Evolutionary conservation across 2,888 invertebrate species (phyloP), one percentile per base, ranked within the genome.

Genomic region (Parnassius smintheus): DNA sequence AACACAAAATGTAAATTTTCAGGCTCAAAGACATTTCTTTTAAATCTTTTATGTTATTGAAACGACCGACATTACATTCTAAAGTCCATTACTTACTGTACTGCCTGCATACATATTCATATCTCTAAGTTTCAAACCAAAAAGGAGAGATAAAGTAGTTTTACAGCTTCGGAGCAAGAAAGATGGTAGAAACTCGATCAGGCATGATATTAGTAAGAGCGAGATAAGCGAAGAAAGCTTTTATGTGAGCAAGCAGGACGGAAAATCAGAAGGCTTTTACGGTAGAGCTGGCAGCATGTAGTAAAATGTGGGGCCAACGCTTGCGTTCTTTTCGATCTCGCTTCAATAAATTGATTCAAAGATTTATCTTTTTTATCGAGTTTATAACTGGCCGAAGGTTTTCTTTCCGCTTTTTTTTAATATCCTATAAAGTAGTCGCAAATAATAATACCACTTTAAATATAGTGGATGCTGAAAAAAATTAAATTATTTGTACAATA

Each of bases 141-240:
- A 87, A 86, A 78, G 80, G 83, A 88, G 85, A 91, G 89, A 91
- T 64, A 89, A 91, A 87, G 88, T 89, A 86, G 86, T 85, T 84
- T 80, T 82, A 87, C 87, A 80, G 83, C 90, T 85, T 84, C 80
- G 82, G 86, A 82, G 86, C 84, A 86, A 89, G 90, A 85, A 88
- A 86, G 90, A 90, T 87, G 88, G 89, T 87, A 87, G 87, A 88
- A 90, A 90, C 88, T 90, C 85, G 88, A 91, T 89, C 90, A 86
- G 77, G 78, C 84, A 76, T 80, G 75, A 78, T 79, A 75, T 75
- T 69, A 72, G 85, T 72, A 78, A 65, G 78, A 89, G 75, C 68
- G 82, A 77, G 83, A 86, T 46, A 65, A 70, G 53, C 65, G 67
- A 59, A 69, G 65, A 67, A 65, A 65, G 62, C 64, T 46, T 51